phyloP scores from a whole-genome alignment of 1,140 invertebrate species.

The Drosophila guanche region DNA sequence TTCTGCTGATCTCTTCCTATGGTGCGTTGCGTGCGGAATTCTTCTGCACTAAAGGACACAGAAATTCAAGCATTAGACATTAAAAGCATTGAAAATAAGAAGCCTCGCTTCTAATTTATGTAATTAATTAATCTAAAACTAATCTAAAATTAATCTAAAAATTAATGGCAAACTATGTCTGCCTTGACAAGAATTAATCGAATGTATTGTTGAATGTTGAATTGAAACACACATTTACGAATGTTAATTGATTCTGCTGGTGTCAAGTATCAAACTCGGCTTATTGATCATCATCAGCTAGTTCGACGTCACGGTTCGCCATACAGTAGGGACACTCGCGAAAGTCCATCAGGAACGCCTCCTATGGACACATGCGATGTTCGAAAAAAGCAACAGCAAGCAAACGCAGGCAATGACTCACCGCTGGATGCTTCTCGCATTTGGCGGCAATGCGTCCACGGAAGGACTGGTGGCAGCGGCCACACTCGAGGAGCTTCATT shows the following conservation, averaged over 20 bases:
- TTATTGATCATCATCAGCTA: constrained; percentile 46
- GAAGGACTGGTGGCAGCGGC: constrained; percentile 50
- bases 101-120: no score
- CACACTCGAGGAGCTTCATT: constrained; percentile 30
- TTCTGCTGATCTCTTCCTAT: no score
- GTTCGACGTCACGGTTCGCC: background rate
- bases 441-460: constrained; percentile 30
- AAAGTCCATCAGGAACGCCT: constrained; percentile 53
- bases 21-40: no score
- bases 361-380: constrained; percentile 12
- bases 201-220: no score
- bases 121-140: no score
- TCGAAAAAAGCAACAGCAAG: background rate
- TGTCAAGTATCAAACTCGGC: constrained; percentile 26
- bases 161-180: no score
- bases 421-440: constrained; percentile 43
- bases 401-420: constrained; percentile 14
- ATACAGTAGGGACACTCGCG: constrained; percentile 46
- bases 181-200: no score
- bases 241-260: constrained; percentile 6
- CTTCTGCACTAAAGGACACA: no score
- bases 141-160: no score
- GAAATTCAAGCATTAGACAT: no score
- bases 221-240: no score
- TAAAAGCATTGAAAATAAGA: no score